Conservation (phyloP, 1,140 invertebrate species). For the Euura saliciscinereae region DNA sequence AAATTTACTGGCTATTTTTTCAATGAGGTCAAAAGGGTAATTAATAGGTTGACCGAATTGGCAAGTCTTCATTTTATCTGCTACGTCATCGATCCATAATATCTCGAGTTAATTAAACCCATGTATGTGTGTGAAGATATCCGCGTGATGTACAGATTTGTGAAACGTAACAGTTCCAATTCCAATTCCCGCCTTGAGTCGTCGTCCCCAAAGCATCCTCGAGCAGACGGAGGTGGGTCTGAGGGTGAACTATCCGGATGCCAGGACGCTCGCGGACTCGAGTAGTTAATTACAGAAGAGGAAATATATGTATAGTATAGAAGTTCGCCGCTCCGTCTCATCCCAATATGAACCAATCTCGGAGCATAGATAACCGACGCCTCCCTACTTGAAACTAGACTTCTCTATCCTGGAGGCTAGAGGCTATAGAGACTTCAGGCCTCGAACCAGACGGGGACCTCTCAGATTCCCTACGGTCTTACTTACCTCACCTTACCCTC, state of each 20-base stretch:
- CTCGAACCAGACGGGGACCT: no score
- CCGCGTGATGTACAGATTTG: conserved; percentile 30
- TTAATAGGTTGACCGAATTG: no score
- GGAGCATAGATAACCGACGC: conserved; percentile 15
- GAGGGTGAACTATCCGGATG: background rate
- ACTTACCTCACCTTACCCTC: background rate
- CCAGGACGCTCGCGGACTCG: conserved; percentile 16
- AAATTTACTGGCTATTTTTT: no score
- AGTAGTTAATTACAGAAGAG: conserved; percentile 43
- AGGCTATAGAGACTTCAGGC: no score
- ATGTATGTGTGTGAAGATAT: no score
- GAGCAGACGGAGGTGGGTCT: background rate
- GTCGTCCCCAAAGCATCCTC: conserved; percentile 22
- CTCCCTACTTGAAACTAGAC: conserved; percentile 15
- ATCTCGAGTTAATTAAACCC: no score
- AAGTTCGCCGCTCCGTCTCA: conserved; percentile 20
- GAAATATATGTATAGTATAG: conserved; percentile 25
- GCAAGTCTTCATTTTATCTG: no score
- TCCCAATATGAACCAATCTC: conserved; percentile 32
- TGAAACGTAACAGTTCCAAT: conserved; percentile 34
- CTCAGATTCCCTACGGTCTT: background rate
- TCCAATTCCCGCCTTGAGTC: conserved; percentile 29
- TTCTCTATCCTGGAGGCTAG: background rate
- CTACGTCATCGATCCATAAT: no score
- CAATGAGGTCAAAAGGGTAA: no score